phyloP scores from a whole-genome alignment of 30 jellyfish, hydroid and myxozoan genomes.

The Mastigias papua region DNA sequence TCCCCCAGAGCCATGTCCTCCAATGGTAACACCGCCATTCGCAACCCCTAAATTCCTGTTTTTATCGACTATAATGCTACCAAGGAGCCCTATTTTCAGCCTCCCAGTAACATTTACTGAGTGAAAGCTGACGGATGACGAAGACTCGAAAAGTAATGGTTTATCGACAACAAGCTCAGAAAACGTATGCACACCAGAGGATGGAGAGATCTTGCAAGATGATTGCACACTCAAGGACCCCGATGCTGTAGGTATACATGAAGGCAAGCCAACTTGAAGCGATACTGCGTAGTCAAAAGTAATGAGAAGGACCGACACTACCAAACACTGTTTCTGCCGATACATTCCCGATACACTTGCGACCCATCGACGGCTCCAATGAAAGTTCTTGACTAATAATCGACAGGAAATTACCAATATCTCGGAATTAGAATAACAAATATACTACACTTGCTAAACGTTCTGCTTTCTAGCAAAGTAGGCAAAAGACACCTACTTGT shows the following conservation, averaged over 20 bases:
- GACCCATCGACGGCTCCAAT: too few relatives aligned
- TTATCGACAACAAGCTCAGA: slow-evolving; percentile 21
- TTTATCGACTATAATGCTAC: slow-evolving; percentile 11
- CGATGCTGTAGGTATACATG: slow-evolving; percentile 1
- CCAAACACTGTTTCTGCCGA: too few relatives aligned
- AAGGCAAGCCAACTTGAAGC: slow-evolving; percentile 35
- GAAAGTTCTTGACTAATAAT: too few relatives aligned
- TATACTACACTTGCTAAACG: too few relatives aligned
- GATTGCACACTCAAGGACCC: slow-evolving; percentile 5
- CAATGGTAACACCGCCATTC: slow-evolving; percentile 9
- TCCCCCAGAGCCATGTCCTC: slow-evolving; percentile 64
- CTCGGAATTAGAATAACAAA: too few relatives aligned
- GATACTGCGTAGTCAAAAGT: too few relatives aligned
- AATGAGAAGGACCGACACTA: too few relatives aligned
- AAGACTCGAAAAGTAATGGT: slow-evolving; percentile 13
- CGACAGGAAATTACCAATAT: too few relatives aligned
- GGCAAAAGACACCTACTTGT: too few relatives aligned
- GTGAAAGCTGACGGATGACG: not conserved
- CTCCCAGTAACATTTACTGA: slow-evolving; percentile 27
- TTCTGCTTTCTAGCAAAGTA: too few relatives aligned
- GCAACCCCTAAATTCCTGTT: not conserved
- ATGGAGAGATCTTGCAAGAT: slow-evolving; percentile 5
- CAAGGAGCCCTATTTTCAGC: slow-evolving; percentile 36
- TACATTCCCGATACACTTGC: too few relatives aligned
- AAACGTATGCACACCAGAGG: not conserved